Evolutionary conservation across 2,113 vertebrate genomes (phyloP), one percentile per base, ranked within the genome.

Genomic region (Corydoras sp.): DNA sequence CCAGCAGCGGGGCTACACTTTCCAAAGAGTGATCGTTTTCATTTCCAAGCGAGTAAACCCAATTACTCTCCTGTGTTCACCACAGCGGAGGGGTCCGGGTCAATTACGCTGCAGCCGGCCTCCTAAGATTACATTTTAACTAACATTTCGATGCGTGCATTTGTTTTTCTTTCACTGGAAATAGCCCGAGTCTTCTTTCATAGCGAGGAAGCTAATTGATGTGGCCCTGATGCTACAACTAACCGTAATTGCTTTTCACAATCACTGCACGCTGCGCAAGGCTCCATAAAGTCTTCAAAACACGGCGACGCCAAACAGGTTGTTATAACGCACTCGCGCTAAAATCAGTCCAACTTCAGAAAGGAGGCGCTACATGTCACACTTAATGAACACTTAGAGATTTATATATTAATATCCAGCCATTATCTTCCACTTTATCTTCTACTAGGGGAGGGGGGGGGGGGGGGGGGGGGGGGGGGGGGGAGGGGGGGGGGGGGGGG

Each of bases 241-340:
- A 74, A 72, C 81, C 81, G 80, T 82, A 83, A 81, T 80, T 77
- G 68, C 73, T 81, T 72, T 76, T 77, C 73, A 65, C 78, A 80
- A 80, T 65, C 68, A 51, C 70, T 66, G 69, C 31, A 58, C 7
- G 35, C 35, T 43, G 35, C 35, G 7, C 35, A 43, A 43, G 2
- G 4, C 35, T 43, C 35, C 35, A 43, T 43, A 43, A 43, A 43
- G 35, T 43, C 35, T 43, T 43, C 7, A 43, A 43, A 43, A 43
- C 35, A 43, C 7, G 35, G 4, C 7, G 35, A 43, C 2, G 35
- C 4, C 35, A 43, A 43, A 43, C 35, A 43, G 35, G 35, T 43
- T 43, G 7, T 24, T 24, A 24, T 24, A 24, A 24, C 18, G 18
- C 18, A 24, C 18, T 24, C 18, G 18, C 18, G 18, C 2, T 24